Conservation (phyloP, 1,140 invertebrate genomes). For the Oreohelix idahoensis region DNA sequence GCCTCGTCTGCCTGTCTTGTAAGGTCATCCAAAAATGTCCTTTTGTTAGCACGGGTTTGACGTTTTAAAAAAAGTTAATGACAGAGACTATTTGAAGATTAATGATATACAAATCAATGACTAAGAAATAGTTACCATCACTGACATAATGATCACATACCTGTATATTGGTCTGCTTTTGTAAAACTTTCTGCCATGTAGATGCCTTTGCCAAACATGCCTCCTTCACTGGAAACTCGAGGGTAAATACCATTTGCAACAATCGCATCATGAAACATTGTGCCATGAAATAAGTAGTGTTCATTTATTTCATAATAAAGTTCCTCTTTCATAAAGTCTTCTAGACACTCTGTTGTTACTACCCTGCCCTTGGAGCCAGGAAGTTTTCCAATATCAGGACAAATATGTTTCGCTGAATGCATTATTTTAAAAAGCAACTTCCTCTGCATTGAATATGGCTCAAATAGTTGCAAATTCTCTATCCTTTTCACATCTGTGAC, state of each 20-base stretch:
- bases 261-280: conserved; percentile 46
- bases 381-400: conserved; percentile 19
- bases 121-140: no score
- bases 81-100: no score
- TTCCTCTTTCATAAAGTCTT: not conserved
- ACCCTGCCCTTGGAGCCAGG: not conserved
- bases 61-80: no score
- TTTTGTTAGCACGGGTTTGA: no score
- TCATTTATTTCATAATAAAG: conserved; percentile 58
- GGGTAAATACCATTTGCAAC: conserved; percentile 51
- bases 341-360: not conserved
- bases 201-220: conserved; percentile 61
- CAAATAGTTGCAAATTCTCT: not conserved
- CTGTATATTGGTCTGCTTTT: conserved; percentile 64
- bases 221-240: conserved; percentile 46
- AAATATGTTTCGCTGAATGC: no score
- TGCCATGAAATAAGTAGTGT: conserved; percentile 66
- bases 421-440: conserved; percentile 8
- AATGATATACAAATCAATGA: no score
- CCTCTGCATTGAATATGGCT: not conserved
- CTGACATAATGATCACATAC: no score
- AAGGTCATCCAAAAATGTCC: no score
- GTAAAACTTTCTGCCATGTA: conserved; percentile 62
- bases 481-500: conserved; percentile 1
- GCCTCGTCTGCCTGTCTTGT: no score